Evolutionary conservation across 2,888 invertebrate species (phyloP).

Genomic region (Nowickia ferox): DNA sequence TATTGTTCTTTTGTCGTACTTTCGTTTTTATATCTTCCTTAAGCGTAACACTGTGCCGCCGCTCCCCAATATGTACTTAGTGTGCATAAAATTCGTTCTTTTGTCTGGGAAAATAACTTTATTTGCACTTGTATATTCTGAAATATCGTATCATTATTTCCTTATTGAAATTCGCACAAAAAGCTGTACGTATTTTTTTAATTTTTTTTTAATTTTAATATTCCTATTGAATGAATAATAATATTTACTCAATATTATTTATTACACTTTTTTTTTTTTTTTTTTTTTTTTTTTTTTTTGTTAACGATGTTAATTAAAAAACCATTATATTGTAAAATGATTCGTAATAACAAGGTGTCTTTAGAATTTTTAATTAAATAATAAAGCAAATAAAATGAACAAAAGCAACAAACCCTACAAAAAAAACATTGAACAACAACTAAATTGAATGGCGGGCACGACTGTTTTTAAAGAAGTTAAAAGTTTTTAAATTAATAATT

Average conservation of each 20-base stretch:
- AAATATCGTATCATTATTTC: constrained; percentile 39
- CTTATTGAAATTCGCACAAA: constrained; percentile 33
- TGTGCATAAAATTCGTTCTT: background rate
- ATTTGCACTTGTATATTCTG: background rate
- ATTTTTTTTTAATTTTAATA: background rate
- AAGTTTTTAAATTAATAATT: background rate
- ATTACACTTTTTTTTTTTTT: background rate
- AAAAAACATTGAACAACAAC: background rate
- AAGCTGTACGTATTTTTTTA: constrained; percentile 2
- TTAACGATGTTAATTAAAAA: constrained; percentile 68
- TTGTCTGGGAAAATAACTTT: constrained; percentile 4
- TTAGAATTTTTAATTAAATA: constrained; percentile 68
- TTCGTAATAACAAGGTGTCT: constrained; percentile 67
- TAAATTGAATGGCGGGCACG: constrained; percentile 2
- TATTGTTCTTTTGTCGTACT: background rate
- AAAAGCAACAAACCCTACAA: constrained; percentile 1
- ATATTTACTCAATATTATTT: constrained; percentile 27
- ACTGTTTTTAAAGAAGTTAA: background rate
- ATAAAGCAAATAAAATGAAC: constrained; percentile 24
- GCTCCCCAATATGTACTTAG: background rate
- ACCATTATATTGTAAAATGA: constrained; percentile 67
- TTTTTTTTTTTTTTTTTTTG: background rate
- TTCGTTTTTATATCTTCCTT: background rate
- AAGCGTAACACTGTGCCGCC: constrained; percentile 5
- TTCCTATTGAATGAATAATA: constrained; percentile 41